Base-by-base conservation (phyloP, 2,113 vertebrate species). In the Coreoperca whiteheadi region DNA sequence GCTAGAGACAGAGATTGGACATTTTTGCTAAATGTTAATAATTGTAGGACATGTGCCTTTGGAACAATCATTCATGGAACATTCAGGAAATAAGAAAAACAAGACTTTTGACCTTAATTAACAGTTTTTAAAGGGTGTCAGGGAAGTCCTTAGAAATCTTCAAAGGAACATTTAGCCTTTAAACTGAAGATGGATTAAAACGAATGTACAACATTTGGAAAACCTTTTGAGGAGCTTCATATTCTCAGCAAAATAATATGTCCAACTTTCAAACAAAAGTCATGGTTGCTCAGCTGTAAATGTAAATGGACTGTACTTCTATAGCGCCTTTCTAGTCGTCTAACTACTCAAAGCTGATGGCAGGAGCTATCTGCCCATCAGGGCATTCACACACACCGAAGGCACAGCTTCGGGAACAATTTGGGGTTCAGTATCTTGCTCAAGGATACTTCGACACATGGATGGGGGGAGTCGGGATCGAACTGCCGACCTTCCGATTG, bases 1-100 rank as follows among this genome's bases (percentile, higher is more conserved):
- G 94, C 0, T 90, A 6, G 4, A 64, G 10, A 64, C 34, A 79
- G 94, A 92, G 85, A 80, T 92, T 64, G 20, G 74, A 75, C 37
- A 95, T 28, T 34, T 57, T 50, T 15, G 1, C 2, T 12, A 74
- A 68, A 37, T 28, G 8, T 51, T 28, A 57, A 50, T 4, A 73
- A 68, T n/a, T 53, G 8, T 37, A 46, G 11, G 11, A 32, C 6
- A 34, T 66, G 23, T 0, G 9, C 11, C 10, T 54, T 73, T 63
- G 4, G 9, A 30, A 12, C 6, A 3, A 34, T 48, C 10, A 51
- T 57, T 9, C 1, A 15, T 23, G 4, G 11, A 46, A 37, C 11
- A 37, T 50, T 66, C 23, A 72, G 6, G 15, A 48, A 34, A n/a
- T 21, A 73, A 5, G n/a, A 32, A 64, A 54, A 64, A 63, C 25